These are phyloP conservation scores for Musca domestica DNA, from an alignment of 1,140 invertebrate species.

Conservation along the genomic window DNA sequence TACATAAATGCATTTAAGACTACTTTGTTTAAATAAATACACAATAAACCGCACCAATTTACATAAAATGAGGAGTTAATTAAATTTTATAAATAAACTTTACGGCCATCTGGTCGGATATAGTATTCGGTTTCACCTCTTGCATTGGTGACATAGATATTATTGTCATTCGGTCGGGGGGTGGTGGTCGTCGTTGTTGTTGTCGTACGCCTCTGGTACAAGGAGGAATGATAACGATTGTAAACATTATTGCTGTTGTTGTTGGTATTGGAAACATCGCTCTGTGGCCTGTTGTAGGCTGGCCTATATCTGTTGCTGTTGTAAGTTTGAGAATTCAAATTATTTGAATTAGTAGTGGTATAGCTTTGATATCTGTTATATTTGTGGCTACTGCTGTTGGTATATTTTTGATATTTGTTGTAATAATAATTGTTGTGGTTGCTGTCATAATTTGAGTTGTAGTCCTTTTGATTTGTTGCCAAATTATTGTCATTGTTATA, in stretches of 20 bases:
- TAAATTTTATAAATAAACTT: conserved; percentile 38
- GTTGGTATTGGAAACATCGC: conserved; percentile 39
- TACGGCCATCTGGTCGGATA: conserved; percentile 44
- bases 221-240: conserved; percentile 29
- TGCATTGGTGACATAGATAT: conserved; percentile 51
- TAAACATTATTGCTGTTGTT: conserved; percentile 43
- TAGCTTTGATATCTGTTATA: too few species aligned
- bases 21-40: neutral
- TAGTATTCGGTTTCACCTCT: conserved; percentile 49
- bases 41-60: neutral
- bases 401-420: too few species aligned
- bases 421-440: too few species aligned
- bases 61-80: neutral
- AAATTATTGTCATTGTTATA: neutral
- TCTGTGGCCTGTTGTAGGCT: too few species aligned
- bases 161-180: conserved; percentile 40
- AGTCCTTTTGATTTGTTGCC: too few species aligned
- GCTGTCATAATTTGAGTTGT: too few species aligned
- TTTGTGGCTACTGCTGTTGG: too few species aligned
- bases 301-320: too few species aligned
- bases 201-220: neutral
- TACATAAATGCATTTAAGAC: neutral
- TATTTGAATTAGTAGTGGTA: too few species aligned
- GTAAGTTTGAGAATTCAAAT: too few species aligned
- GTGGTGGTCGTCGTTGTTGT: conserved; percentile 25